phyloP scores from a whole-genome alignment of 2,113 vertebrate species.

The Phasianus colchicus region DNA sequence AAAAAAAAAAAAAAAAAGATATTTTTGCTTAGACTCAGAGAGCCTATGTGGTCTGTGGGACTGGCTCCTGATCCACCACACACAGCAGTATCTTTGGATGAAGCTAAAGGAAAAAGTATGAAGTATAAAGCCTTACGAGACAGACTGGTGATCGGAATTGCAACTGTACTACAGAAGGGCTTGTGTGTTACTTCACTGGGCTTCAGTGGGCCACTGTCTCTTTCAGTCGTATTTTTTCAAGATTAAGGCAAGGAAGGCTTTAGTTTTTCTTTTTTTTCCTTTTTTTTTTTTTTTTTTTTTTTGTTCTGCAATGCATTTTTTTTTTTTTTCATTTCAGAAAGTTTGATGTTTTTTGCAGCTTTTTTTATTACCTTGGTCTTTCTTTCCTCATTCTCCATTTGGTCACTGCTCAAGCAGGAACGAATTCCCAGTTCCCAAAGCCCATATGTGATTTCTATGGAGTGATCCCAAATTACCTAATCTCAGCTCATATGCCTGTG shows the following conservation, averaged over 20 bases:
- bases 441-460: conserved; percentile 70
- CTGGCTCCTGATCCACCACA: not conserved
- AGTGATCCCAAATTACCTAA: conserved; percentile 70
- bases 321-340: not conserved
- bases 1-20: not conserved
- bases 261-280: not conserved
- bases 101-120: not conserved
- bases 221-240: not conserved
- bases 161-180: not conserved
- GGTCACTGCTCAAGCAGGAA: conserved; percentile 71
- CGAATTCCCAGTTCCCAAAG: conserved; percentile 71
- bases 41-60: fast-evolving
- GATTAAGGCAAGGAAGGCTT: not conserved
- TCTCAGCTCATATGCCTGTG: conserved; percentile 66
- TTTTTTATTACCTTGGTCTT: conserved; percentile 17
- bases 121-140: not conserved
- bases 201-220: not conserved
- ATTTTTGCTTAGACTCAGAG: not conserved
- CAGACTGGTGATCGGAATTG: not conserved
- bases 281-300: not conserved
- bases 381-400: conserved; percentile 7
- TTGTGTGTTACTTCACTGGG: not conserved
- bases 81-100: not conserved
- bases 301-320: not conserved
- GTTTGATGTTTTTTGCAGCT: not conserved